phyloP scores from a whole-genome alignment of 2,888 invertebrate species.

The Hyles lineata region DNA sequence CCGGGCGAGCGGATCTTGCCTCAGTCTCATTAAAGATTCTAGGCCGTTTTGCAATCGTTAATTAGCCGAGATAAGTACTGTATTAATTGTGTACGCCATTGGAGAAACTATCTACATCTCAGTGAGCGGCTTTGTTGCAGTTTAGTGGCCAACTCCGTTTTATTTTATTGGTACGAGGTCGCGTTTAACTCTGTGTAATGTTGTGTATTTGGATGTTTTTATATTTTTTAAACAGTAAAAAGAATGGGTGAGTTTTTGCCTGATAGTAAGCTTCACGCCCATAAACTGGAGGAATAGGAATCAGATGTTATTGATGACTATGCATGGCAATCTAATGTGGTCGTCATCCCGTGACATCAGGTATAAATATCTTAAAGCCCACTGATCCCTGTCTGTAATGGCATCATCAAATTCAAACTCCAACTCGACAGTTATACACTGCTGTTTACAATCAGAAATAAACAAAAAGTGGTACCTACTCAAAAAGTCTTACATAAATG shows the following conservation, averaged over 20 bases:
- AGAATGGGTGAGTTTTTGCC: too few species aligned
- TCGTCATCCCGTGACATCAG: too few species aligned
- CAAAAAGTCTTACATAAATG: too few species aligned
- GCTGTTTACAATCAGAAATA: too few species aligned
- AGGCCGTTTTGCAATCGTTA: conserved; percentile 82
- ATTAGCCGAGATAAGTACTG: conserved; percentile 80
- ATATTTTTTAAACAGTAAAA: neutral
- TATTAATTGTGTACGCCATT: conserved; percentile 83
- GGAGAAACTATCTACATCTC: conserved; percentile 73
- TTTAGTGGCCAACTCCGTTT: conserved; percentile 33
- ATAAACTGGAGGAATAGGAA: too few species aligned
- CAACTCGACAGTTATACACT: too few species aligned
- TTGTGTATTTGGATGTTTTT: neutral
- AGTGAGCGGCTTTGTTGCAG: conserved; percentile 36
- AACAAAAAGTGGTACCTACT: too few species aligned
- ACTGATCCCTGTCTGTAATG: too few species aligned
- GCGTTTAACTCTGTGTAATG: neutral
- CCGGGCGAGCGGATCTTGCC: conserved; percentile 71
- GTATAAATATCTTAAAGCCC: too few species aligned
- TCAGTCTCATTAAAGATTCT: conserved; percentile 82
- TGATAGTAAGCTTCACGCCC: neutral
- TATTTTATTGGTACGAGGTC: conserved; percentile 33
- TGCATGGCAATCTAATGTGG: too few species aligned
- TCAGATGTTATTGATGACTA: too few species aligned
- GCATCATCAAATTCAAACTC: too few species aligned